Evolutionary conservation across 2,888 invertebrate genomes (phyloP), one percentile per base, ranked within the genome.

Genomic region (Gymnosoma rotundatum): DNA sequence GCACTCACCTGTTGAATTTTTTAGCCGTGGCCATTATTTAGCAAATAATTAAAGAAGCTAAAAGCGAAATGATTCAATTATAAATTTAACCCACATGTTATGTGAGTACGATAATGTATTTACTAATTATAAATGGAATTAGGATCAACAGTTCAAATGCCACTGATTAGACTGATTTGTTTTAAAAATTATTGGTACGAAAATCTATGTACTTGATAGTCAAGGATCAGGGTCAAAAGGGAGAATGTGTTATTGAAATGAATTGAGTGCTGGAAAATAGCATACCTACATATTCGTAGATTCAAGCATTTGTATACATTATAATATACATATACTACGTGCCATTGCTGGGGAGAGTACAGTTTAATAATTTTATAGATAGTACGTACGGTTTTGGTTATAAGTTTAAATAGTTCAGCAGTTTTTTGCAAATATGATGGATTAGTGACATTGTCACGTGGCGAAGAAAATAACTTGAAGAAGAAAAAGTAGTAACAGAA

Each of bases 321-420:
- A 2, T 25, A 25, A 25, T 25, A 25, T 25, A 25, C n/a, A n/a
- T n/a, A n/a, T n/a, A n/a, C n/a, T n/a, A n/a, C 25, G 25, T 25
- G 25, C 25, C 25, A 25, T 25, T 25, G 25, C 4, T 25, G 25
- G 25, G 25, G 25, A 72, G 45, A 50, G 36, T 76, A 67, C 48
- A 60, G 20, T 60, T 50, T 50, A 38, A 60, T 50, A 38, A 60
- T 70, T 63, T 83, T 60, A 72, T 66, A 48, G 32, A n/a, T 58
- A 50, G 61, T 79, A 79, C 74, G 74, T 79, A 73, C 73, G 73
- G 66, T 76, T 75, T 76, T 66, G 14, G 25, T 48, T 58, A 66
- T 16, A 63, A 78, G 18, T 45, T 32, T 25, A 48, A 63, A 38
- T 21, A 38, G 36, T 60, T 67, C 70, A 63, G 63, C 63, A 32